Base-by-base conservation (phyloP, 1,140 invertebrate species). In the Lanistes nyassanus region DNA sequence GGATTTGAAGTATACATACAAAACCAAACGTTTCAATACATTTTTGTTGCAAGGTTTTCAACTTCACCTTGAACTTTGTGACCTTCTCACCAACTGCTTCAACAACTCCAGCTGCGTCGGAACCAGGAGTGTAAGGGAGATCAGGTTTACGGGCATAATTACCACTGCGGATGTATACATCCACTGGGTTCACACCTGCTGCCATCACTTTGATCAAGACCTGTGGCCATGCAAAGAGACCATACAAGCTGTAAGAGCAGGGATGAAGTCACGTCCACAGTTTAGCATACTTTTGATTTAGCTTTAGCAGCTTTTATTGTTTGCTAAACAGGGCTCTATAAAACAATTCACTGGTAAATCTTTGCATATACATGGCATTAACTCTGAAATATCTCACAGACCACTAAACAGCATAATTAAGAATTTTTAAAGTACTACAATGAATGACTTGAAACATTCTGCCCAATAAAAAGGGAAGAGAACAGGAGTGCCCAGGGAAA, bases 101-200 rank as follows among this genome's bases (percentile, higher is more conserved):
- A n/a, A 92, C 87, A 16, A 90, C 83, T 11, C 92, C 92, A 34
- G 92, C 87, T 31, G 88, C 90, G 84, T 92, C 92, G 69, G 83
- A 85, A 16, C 92, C 92, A 37, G 91, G 90, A 42, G 88, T 89
- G 78, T 91, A 91, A 0, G 92, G 92, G 47, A 92, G 81, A 1
- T 67, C 34, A 6, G 91, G 92, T 16, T 86, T 75, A 16, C 68
- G 75, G 7, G 81, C 81, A 78, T 90, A 91, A 11, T 79, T 81
- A 29, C 92, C 92, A 77, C 87, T 82, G 37, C 92, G 84, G 37
- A 92, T 91, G 76, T 92, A 92, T 0, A 91, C 91, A 75, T 92
- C 92, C n/a, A 92, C 91, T 42, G 92, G 92, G 81, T 92, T 92
- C 0, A 92, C 86, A 29, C 92, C 92, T 76, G 89, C 85, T 13